Percentiles rank a stretch among this genome's conserved stretches.
Conservation (phyloP, 2,888 invertebrate species). For the Epinotia ramella region DNA sequence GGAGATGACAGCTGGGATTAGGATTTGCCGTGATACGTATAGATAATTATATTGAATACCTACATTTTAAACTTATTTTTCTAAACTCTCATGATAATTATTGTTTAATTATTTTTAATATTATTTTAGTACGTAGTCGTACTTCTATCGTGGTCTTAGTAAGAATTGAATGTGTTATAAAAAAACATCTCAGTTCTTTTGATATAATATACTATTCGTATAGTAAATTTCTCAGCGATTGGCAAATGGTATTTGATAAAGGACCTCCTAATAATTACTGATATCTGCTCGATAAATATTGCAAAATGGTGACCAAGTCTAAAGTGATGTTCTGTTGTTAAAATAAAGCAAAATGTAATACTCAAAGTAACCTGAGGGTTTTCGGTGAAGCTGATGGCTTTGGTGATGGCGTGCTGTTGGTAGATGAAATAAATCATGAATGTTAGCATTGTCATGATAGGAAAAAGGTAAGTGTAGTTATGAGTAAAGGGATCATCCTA, state of each 20-base stretch:
- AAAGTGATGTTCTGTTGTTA: slow-evolving; percentile 42
- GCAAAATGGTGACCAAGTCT: slow-evolving; percentile 23
- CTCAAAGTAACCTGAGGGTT: slow-evolving; percentile 79
- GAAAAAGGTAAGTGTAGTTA: slow-evolving; percentile 40
- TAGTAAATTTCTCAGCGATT: not conserved
- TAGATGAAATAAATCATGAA: slow-evolving; percentile 79
- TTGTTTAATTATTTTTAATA: not conserved
- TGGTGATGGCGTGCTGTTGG: slow-evolving; percentile 83
- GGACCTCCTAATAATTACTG: slow-evolving; percentile 2
- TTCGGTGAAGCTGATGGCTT: slow-evolving; percentile 85
- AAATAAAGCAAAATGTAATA: slow-evolving; percentile 63
- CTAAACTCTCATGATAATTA: too few species aligned
- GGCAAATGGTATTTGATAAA: not conserved
- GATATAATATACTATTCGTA: not conserved
- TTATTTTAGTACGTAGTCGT: not conserved
- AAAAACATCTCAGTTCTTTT: not conserved
- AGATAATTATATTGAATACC: too few species aligned
- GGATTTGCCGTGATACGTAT: too few species aligned
- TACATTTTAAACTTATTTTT: too few species aligned
- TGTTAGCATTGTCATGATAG: slow-evolving; percentile 56
- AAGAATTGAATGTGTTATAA: not conserved
- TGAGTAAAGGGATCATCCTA: slow-evolving; percentile 17
- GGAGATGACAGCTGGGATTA: too few species aligned
- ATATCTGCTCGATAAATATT: not conserved
- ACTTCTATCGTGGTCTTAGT: not conserved